These are phyloP conservation scores for Platycheirus rosarum DNA, from an alignment of 2,888 invertebrate species.

Conservation along the genomic window DNA sequence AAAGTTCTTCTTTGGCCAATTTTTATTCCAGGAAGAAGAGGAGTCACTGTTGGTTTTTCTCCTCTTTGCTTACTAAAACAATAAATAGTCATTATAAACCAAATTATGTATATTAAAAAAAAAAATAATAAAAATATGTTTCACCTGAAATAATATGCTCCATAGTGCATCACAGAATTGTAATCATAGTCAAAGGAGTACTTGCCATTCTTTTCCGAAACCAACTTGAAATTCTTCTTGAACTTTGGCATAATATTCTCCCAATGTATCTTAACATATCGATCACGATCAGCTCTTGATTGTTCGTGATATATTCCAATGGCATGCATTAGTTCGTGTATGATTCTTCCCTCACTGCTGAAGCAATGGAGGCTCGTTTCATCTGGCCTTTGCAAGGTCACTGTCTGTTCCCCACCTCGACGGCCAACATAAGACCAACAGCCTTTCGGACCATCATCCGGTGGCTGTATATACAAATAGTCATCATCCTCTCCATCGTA, in stretches of 20 bases:
- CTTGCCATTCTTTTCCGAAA: conserved; percentile 86
- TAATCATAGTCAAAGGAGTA: conserved; percentile 89
- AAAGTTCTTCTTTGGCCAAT: conserved; percentile 86
- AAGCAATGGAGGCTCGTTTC: conserved; percentile 86
- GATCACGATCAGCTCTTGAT: conserved; percentile 87
- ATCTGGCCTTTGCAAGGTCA: conserved; percentile 87
- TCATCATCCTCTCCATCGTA: conserved; percentile 86
- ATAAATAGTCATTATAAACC: neutral
- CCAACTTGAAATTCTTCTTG: conserved; percentile 86
- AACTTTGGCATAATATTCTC: conserved; percentile 86
- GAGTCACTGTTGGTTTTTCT: conserved; percentile 85
- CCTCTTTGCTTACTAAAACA: conserved; percentile 84
- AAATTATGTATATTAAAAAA: neutral
- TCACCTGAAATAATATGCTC: conserved; percentile 84
- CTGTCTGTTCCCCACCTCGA: conserved; percentile 88
- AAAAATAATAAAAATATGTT: neutral
- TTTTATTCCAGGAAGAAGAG: conserved; percentile 84
- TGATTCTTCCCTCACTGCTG: conserved; percentile 87
- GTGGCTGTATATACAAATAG: conserved; percentile 86
- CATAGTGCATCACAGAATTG: conserved; percentile 91
- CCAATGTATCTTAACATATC: conserved; percentile 86
- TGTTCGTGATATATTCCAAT: conserved; percentile 93
- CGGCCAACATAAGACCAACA: conserved; percentile 91
- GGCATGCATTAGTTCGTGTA: conserved; percentile 91
- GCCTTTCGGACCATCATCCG: conserved; percentile 86